These are phyloP conservation scores for Meloidogyne floridensis DNA, from an alignment of 1,140 invertebrate species.

Conservation along the genomic window DNA sequence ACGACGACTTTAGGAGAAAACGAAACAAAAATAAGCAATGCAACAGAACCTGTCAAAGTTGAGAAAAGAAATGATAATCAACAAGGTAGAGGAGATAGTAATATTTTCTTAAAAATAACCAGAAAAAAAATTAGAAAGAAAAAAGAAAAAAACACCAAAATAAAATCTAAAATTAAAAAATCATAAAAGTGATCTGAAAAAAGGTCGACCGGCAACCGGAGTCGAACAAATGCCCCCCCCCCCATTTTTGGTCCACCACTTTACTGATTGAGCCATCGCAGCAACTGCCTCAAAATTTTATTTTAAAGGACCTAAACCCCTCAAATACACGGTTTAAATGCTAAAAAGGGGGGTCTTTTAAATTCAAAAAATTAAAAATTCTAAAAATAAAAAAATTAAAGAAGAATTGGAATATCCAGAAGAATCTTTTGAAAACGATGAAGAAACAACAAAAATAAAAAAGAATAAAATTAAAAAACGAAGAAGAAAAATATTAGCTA, in stretches of 20 bases:
- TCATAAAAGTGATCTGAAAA: not conserved
- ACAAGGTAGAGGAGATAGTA: not conserved
- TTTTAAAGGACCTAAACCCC: too few relatives aligned
- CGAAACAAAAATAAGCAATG: constrained; percentile 2
- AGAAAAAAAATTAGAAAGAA: not conserved
- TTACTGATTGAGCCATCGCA: too few relatives aligned
- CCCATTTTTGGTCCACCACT: too few relatives aligned
- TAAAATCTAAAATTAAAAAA: not conserved
- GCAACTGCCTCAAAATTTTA: too few relatives aligned
- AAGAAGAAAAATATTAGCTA: not conserved
- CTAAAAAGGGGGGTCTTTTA: too few relatives aligned
- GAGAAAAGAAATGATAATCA: not conserved
- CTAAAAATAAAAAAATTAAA: not conserved
- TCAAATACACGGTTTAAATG: too few relatives aligned
- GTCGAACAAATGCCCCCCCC: too few relatives aligned
- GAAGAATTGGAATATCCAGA: not conserved
- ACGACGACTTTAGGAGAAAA: not conserved
- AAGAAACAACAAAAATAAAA: not conserved
- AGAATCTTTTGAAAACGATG: constrained; percentile 1
- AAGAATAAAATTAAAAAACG: not conserved
- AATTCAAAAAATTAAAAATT: not conserved
- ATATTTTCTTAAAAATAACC: not conserved
- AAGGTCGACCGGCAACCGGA: too few relatives aligned
- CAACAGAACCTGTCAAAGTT: constrained; percentile 7
- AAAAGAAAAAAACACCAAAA: not conserved